Base-by-base conservation (phyloP, 2,797 vertebrate genomes). In the Anniella stebbinsi region DNA sequence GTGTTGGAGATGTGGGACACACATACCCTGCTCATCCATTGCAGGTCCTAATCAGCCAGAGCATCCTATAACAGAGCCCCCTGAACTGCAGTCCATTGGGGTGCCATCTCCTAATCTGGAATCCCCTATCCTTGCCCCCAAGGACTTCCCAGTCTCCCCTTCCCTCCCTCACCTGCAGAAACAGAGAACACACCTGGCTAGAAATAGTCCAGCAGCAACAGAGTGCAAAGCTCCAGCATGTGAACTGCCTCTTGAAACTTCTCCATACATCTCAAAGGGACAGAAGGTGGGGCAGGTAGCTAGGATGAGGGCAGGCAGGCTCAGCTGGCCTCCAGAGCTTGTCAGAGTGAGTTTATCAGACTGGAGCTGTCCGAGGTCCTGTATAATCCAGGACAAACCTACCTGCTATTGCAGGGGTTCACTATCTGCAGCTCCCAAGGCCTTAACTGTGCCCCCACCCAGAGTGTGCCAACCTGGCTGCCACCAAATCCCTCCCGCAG, bases 281-380 rank as follows among this genome's bases (percentile, higher is more conserved):
- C 30, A 15, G 45, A 78, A 45, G 1, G 41, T 30, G 0, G 1
- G 45, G 51, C 48, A 33, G 38, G 45, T 13, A 48, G 28, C 9
- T 78, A 77, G 76, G 45, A 41, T 78, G 76, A 8, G 11, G 25
- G 9, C 2, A 15, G 17, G 28, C 63, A 48, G 28, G 25, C 7
- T 60, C 69, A 57, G 25, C 12, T 9, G 41, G 48, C 33, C 69
- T 75, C 48, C 70, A 72, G 75, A 21, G 23, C 57, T 48, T 36
- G 33, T 51, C 57, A 11, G 30, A 63, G 33, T 41, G 51, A 48
- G 33, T 45, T 18, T 12, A 80, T 54, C 76, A 38, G 33, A 17
- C 48, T 54, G 76, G 76, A 87, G 63, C 63, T 87, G 63, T 80
- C 86, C 76, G 54, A 18, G 45, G 76, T 80, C 25, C 63, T 80